Evolutionary conservation across 2,888 invertebrate species (phyloP).

Genomic region (Thereva unica): DNA sequence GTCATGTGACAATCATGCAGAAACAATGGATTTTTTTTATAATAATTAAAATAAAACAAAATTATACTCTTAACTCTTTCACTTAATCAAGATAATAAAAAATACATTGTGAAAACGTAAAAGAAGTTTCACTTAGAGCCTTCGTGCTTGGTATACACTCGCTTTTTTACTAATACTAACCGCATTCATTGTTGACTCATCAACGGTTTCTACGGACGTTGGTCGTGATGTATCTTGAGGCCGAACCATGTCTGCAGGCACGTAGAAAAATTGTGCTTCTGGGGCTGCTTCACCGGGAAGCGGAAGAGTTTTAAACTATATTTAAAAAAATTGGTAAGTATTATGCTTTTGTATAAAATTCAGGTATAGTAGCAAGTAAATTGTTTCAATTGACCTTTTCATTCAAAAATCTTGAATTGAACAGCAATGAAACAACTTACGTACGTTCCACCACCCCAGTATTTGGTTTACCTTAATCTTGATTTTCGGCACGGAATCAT

Average conservation of each 20-base stretch:
- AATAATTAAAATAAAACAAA: too few relatives aligned
- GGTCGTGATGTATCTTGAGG: constrained; percentile 56
- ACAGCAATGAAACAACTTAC: not conserved
- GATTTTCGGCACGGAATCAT: constrained; percentile 66
- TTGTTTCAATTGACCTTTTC: too few relatives aligned
- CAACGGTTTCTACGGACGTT: constrained; percentile 56
- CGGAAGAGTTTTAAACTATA: constrained; percentile 54
- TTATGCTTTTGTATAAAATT: not conserved
- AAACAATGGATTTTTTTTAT: too few relatives aligned
- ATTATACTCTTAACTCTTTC: too few relatives aligned
- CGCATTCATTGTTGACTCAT: constrained; percentile 48
- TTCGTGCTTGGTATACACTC: too few relatives aligned
- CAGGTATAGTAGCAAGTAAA: constrained; percentile 1
- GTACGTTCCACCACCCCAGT: not conserved
- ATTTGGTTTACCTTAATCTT: constrained; percentile 70
- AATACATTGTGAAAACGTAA: not conserved
- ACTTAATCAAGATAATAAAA: too few relatives aligned
- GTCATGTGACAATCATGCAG: too few relatives aligned
- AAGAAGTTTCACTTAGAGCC: not conserved
- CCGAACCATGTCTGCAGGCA: constrained; percentile 64
- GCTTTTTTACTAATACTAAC: constrained; percentile 10
- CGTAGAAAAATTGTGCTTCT: constrained; percentile 79
- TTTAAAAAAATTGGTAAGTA: not conserved
- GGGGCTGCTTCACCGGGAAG: constrained; percentile 69
- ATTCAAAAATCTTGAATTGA: not conserved